These are phyloP conservation scores for Hecatera dysodea DNA, from an alignment of 2,888 invertebrate species.

Conservation along the genomic window DNA sequence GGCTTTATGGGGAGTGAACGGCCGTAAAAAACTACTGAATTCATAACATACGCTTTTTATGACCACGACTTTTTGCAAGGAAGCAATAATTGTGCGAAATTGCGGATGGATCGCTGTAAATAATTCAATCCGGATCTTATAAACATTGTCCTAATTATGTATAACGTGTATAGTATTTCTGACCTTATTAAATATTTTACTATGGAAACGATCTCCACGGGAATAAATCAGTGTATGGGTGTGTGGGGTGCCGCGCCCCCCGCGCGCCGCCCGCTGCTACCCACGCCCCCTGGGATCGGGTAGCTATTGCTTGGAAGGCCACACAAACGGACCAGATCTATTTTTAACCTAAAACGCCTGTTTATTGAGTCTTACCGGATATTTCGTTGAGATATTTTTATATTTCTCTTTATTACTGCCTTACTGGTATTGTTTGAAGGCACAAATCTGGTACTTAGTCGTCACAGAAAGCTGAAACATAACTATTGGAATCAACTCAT, in stretches of 20 bases:
- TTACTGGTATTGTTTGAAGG: slow-evolving; percentile 28
- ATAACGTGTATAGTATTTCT: slow-evolving; percentile 47
- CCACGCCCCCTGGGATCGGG: slow-evolving; percentile 67
- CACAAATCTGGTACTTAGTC: background rate
- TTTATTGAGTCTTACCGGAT: slow-evolving; percentile 66
- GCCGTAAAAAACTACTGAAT: slow-evolving; percentile 44
- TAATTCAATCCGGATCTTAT: slow-evolving; percentile 29
- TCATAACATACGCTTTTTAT: slow-evolving; percentile 45
- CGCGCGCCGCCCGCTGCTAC: slow-evolving; percentile 50
- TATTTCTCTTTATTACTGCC: slow-evolving; percentile 22
- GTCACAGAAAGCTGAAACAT: slow-evolving; percentile 22
- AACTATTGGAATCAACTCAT: background rate
- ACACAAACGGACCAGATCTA: slow-evolving; percentile 75
- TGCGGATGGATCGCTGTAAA: slow-evolving; percentile 39
- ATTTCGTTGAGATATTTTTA: slow-evolving; percentile 44
- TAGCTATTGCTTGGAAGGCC: slow-evolving; percentile 73
- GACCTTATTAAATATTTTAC: slow-evolving; percentile 76
- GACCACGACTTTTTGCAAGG: slow-evolving; percentile 29
- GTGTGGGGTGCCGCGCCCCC: slow-evolving; percentile 60
- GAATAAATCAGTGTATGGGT: slow-evolving; percentile 79
- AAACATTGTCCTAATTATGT: slow-evolving; percentile 44
- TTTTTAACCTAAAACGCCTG: slow-evolving; percentile 75
- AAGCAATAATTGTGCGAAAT: slow-evolving; percentile 33
- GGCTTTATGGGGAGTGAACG: slow-evolving; percentile 34
- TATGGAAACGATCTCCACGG: slow-evolving; percentile 71